Evolutionary conservation across 1,140 invertebrate genomes (phyloP), one percentile per base, ranked within the genome.

Genomic region (Aphelinus atriplicis): DNA sequence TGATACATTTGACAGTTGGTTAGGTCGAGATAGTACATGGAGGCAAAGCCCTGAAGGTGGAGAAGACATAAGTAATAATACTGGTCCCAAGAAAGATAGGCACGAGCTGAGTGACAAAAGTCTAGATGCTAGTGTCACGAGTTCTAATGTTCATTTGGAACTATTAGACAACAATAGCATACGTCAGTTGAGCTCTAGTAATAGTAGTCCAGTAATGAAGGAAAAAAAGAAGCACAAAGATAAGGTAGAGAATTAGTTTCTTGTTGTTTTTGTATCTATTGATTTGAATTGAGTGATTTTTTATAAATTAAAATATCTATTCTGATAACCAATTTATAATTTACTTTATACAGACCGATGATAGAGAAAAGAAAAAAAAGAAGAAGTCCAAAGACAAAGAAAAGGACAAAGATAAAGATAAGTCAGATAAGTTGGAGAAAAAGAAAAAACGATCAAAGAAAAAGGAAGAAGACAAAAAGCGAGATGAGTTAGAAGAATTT

Each of bases 401-500:
- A 79, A 84, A 87, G 83, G 82, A 90, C 69, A 84, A 88, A 85
- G 82, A 90, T 81, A 84, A 87, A 80, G 84, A 89, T 73, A 88
- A 87, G 77, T 71, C 74, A 55, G 76, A 79, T 48, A 85, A 84
- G 67, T 78, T 71, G 53, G 86, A 88, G 55, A 86, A 84, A 47
- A 89, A 87, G 66, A 89, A 89, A 50, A 87, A 83, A 69, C 82
- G 83, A 62, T 90, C 89, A 0, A 78, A 78, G 10, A 80, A 82
- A 70, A 81, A 77, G 68, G 81, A 89, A 63, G 84, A 89, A 76
- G 86, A 89, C 73, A 88, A 84, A 46, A 85, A 89, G 73, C 83
- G 86, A 60, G 90, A 90, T 73, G 92, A 92, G 80, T 83, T 93
- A 4, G 92, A 93, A 80, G 91, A 93, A 78, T 94, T 93, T 83